Base-by-base conservation (phyloP, 2,797 vertebrate genomes). In the Melanotaenia boesemani region DNA sequence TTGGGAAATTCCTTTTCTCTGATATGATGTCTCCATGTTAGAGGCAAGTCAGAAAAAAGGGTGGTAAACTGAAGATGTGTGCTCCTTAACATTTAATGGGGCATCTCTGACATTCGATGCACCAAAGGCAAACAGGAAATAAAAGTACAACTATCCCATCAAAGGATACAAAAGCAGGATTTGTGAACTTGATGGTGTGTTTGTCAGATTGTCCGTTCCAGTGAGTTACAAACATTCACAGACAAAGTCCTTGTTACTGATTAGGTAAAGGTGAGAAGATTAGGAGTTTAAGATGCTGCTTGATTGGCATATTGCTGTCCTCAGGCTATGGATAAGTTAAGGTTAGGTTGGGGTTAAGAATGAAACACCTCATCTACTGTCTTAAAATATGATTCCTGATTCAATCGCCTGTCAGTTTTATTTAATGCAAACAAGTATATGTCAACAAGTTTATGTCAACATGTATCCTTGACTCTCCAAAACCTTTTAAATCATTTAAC, bases 1-100 rank as follows among this genome's bases (percentile, higher is more conserved):
- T 83, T 86, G 87, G 90, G 86, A 86, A 93, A 87, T 92, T 87
- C 82, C 76, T 60, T 63, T 77, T 71, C 48, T 70, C 65, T 34
- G 16, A 61, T 81, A 66, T 6, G 46, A 82, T 28, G 71, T 79
- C 58, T 82, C 60, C 44, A 72, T 8, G 48, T 86, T 68, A 76
- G 68, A 82, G 68, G 68, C 24, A 34, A 67, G 62, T 50, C 9
- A 72, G 62, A 66, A 67, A 63, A 54, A 54, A 56, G 20, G 20
- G 34, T 55, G 66, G 44, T 65, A 79, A 79, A 79, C 46, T 70
- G 24, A 58, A 78, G 77, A 52, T 79, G 71, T 69, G 52, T 63
- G 70, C 56, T 81, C 81, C 62, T 87, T 79, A 89, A 85, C 81
- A 85, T 83, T 85, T 88, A 92, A 86, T 83, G 37, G 66, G 64